Percentiles rank a stretch among this genome's conserved stretches.
These are phyloP conservation scores for Zaprionus camerounensis DNA, from an alignment of 1,140 invertebrate genomes.

Conservation along the genomic window DNA sequence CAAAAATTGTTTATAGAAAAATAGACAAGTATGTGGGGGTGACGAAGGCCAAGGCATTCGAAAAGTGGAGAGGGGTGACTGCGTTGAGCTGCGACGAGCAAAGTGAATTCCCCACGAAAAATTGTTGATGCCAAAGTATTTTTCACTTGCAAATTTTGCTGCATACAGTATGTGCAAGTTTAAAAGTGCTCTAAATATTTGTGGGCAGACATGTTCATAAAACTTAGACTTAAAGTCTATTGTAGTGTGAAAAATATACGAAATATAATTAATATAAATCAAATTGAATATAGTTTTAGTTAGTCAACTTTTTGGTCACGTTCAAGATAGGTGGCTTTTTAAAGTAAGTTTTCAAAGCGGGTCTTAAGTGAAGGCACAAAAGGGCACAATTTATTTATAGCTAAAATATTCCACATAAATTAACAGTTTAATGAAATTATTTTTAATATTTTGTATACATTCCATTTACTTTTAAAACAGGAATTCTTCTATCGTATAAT, in stretches of 20 bases:
- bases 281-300: background rate
- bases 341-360: no score
- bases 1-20: constrained; percentile 29
- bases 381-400: no score
- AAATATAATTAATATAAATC: background rate
- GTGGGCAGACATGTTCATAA: background rate
- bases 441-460: no score
- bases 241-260: background rate
- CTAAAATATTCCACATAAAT: no score
- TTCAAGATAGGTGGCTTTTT: no score
- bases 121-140: background rate
- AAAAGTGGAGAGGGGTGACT: background rate
- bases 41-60: background rate
- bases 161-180: background rate
- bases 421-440: no score
- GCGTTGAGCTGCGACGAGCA: background rate
- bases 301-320: no score
- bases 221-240: background rate
- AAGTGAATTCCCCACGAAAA: background rate
- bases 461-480: no score
- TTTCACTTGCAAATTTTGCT: constrained; percentile 3
- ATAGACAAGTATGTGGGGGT: constrained; percentile 37
- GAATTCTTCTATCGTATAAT: no score
- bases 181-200: background rate
- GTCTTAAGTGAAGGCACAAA: no score